Conservation (phyloP, 1,140 invertebrate species). For the Cylas formicarius region DNA sequence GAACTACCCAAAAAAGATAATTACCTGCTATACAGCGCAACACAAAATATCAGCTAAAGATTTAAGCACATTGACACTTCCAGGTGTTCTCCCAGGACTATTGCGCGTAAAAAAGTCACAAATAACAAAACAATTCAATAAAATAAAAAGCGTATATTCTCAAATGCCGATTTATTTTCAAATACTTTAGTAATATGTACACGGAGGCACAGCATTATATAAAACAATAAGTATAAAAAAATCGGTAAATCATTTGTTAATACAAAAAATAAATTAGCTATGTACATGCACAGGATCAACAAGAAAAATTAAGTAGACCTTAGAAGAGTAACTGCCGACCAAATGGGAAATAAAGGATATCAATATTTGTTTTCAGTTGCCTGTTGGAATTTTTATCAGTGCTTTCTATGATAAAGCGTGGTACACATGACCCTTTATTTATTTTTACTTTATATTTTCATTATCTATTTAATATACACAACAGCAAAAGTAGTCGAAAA, state of each 20-base stretch:
- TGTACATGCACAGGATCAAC: conserved; percentile 20
- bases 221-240: conserved; percentile 22
- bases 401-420: neutral
- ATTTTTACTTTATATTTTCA: neutral
- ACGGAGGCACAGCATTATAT: conserved; percentile 20
- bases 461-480: conserved; percentile 2
- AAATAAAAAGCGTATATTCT: no score
- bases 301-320: neutral
- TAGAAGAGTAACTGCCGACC: neutral
- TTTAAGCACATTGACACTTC: no score
- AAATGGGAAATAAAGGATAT: neutral
- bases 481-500: conserved; percentile 2
- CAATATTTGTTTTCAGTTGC: neutral
- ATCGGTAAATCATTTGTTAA: conserved; percentile 19
- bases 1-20: no score
- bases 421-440: neutral
- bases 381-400: neutral
- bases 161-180: conserved; percentile 12
- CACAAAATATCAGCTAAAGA: no score
- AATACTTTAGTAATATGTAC: conserved; percentile 22
- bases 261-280: conserved; percentile 23
- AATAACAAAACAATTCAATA: no score
- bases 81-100: no score
- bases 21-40: no score
- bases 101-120: no score